A percentile compares a stretch with the other conserved stretches of the same genome.
Evolutionary conservation across 2,888 invertebrate genomes (phyloP).

Genomic region (Gisinianus flammeolus): DNA sequence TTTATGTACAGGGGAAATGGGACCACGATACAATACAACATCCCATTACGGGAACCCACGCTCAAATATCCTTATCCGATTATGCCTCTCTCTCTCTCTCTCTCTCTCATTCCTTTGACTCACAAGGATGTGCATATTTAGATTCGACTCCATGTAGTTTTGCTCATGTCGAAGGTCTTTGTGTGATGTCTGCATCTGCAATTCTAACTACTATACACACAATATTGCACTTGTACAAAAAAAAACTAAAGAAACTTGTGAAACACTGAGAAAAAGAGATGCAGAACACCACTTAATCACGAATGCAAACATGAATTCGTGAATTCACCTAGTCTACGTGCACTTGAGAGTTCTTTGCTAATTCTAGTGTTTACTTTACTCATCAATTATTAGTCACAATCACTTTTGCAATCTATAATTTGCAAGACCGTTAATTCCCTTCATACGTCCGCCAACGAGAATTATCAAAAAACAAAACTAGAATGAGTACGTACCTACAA

Average conservation of each 20-base stretch:
- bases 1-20: neutral
- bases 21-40: neutral
- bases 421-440: neutral
- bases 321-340: neutral
- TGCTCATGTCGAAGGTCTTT: neutral
- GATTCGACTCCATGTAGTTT: too few relatives aligned
- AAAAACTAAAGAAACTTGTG: neutral
- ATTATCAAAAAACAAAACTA: neutral
- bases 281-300: neutral
- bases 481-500: neutral
- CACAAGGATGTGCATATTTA: too few relatives aligned
- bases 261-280: neutral
- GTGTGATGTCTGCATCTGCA: neutral
- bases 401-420: neutral
- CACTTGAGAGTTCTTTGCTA: neutral
- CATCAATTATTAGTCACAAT: neutral
- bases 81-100: neutral
- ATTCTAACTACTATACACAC: neutral
- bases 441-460: neutral
- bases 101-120: neutral
- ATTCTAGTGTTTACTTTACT: neutral
- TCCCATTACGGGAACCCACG: neutral
- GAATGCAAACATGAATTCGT: neutral
- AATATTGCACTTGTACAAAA: neutral
- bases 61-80: neutral